Percentiles rank a stretch among this genome's conserved stretches.
Evolutionary conservation across 2,888 invertebrate species (phyloP).

Genomic region (Dryadula phaetusa): DNA sequence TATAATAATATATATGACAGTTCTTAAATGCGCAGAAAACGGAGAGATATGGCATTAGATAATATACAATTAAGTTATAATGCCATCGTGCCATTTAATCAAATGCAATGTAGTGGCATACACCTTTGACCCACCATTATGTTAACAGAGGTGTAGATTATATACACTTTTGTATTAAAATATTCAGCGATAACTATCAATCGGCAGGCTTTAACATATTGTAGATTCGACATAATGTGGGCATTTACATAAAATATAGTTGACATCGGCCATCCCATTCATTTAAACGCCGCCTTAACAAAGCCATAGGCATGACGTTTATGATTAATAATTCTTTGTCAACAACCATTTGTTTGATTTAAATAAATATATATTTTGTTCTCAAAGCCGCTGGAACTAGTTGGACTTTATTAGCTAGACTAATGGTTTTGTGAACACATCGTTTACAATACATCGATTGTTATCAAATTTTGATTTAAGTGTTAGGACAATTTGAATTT

Average conservation of each 20-base stretch:
- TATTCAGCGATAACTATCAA: slow-evolving; percentile 28
- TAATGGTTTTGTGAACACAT: background rate
- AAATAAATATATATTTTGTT: background rate
- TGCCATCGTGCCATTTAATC: background rate
- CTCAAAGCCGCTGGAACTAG: background rate
- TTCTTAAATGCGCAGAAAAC: too few species aligned
- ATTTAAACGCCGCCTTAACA: slow-evolving; percentile 11
- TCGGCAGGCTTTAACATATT: slow-evolving; percentile 26
- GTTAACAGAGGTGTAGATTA: slow-evolving; percentile 25
- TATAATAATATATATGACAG: too few species aligned
- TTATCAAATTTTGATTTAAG: background rate
- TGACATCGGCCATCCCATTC: slow-evolving; percentile 10
- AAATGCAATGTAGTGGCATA: background rate
- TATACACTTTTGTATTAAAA: slow-evolving; percentile 21
- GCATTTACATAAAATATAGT: slow-evolving; percentile 33
- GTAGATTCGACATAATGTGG: slow-evolving; percentile 29
- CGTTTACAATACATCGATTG: background rate
- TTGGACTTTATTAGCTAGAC: background rate
- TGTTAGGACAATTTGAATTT: too few species aligned
- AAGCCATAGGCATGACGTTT: slow-evolving; percentile 17
- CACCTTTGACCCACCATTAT: slow-evolving; percentile 30
- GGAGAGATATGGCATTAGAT: too few species aligned
- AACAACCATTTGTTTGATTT: background rate
- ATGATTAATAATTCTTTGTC: slow-evolving; percentile 24
- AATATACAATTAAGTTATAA: too few species aligned